phyloP scores from a whole-genome alignment of 2,888 invertebrate species.

The Crematogaster levior region DNA sequence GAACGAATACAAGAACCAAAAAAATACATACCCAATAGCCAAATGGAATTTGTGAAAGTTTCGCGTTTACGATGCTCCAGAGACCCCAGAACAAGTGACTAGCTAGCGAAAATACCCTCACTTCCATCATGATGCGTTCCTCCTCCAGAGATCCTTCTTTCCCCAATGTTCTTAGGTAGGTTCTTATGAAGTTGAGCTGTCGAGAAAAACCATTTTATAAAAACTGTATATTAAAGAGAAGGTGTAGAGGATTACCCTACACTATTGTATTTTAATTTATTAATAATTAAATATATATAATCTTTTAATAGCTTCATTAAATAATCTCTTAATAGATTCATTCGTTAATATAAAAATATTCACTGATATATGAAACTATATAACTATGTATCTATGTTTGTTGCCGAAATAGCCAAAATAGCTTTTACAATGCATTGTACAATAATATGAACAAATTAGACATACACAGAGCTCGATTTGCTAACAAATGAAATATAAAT shows the following conservation, averaged over 20 bases:
- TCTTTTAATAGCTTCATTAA: background rate
- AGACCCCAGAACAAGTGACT: conserved; percentile 98
- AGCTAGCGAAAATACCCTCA: conserved; percentile 93
- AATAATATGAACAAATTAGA: conserved; percentile 15
- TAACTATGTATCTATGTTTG: background rate
- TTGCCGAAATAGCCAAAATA: background rate
- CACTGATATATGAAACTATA: conserved; percentile 9
- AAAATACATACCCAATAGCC: conserved; percentile 94
- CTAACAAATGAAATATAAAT: conserved; percentile 23
- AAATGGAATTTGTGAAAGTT: conserved; percentile 95
- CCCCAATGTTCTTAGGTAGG: conserved; percentile 83
- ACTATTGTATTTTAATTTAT: background rate
- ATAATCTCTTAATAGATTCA: background rate
- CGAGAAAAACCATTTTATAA: conserved; percentile 36
- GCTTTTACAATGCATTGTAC: conserved; percentile 13
- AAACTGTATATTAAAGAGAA: conserved; percentile 15
- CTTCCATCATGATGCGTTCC: conserved; percentile 90
- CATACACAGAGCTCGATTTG: conserved; percentile 9
- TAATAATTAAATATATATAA: conserved; percentile 3
- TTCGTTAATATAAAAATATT: conserved; percentile 5
- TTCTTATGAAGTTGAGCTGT: conserved; percentile 85
- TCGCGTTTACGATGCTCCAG: conserved; percentile 96
- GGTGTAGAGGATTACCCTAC: conserved; percentile 11
- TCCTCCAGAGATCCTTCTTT: conserved; percentile 87
- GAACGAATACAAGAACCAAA: background rate